Evolutionary conservation across 2,888 invertebrate genomes (phyloP).

Genomic region (Volucella bombylans): DNA sequence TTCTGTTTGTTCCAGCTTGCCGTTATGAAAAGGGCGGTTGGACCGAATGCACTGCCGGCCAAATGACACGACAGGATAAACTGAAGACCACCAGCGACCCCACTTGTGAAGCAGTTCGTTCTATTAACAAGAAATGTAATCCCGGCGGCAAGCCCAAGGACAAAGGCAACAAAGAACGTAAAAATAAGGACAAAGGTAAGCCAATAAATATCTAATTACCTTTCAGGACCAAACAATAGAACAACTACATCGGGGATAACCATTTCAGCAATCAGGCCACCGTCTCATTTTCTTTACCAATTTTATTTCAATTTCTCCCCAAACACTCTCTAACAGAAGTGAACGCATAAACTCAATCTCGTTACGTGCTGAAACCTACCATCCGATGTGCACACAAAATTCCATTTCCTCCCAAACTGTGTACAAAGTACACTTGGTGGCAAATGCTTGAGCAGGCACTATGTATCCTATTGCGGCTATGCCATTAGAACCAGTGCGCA

Average conservation of each 20-base stretch:
- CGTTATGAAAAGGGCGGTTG: conserved; percentile 95
- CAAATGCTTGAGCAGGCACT: not conserved
- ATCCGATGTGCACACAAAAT: conserved; percentile 34
- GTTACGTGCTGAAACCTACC: conserved; percentile 48
- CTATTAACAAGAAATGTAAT: conserved; percentile 93
- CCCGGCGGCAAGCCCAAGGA: conserved; percentile 83
- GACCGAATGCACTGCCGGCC: conserved; percentile 91
- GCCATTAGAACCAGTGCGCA: conserved; percentile 61
- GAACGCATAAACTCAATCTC: conserved; percentile 62
- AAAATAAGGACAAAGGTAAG: conserved; percentile 84
- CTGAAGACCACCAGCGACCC: conserved; percentile 90
- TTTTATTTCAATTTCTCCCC: conserved; percentile 26
- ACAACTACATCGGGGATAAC: not conserved
- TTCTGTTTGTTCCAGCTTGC: conserved; percentile 84
- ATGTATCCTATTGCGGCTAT: conserved; percentile 29
- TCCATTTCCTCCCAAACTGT: conserved; percentile 26
- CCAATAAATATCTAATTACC: conserved; percentile 46
- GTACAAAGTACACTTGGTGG: conserved; percentile 8
- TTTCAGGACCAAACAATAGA: not conserved
- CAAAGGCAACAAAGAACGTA: conserved; percentile 80
- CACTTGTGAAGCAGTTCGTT: conserved; percentile 90
- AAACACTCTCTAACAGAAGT: not conserved
- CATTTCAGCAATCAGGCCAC: conserved; percentile 3
- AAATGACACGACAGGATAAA: conserved; percentile 92
- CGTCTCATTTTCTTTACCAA: not conserved